These are phyloP conservation scores for Acrossocheilus wenchowensis DNA, from an alignment of 2,797 vertebrate species.

Conservation along the genomic window DNA sequence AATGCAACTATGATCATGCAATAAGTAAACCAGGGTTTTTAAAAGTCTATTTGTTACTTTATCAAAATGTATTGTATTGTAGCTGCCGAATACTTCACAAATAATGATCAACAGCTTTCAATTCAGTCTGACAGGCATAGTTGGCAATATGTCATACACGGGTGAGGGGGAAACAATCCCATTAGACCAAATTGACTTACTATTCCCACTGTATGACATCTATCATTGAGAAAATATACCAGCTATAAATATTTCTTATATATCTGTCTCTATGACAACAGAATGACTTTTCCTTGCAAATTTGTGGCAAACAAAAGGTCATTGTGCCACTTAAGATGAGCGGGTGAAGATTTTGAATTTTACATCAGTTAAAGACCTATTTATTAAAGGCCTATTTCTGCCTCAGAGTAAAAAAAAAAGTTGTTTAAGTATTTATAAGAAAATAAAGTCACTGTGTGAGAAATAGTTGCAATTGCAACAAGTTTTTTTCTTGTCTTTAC, in stretches of 20 bases:
- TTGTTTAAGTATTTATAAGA: neutral
- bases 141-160: neutral
- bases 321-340: slow-evolving; percentile 3
- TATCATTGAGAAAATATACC: slow-evolving; percentile 3
- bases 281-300: neutral
- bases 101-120: slow-evolving; percentile 7
- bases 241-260: neutral
- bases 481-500: neutral
- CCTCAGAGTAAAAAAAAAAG: neutral
- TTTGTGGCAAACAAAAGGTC: neutral
- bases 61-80: neutral
- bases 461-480: neutral
- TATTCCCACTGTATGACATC: neutral
- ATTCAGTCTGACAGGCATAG: neutral
- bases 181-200: neutral
- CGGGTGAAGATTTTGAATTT: slow-evolving; percentile 1
- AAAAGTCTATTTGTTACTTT: neutral
- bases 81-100: neutral
- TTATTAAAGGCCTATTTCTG: neutral
- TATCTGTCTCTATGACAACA: slow-evolving; percentile 11
- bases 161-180: slow-evolving; percentile 12
- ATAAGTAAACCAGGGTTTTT: neutral
- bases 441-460: neutral
- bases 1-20: neutral
- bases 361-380: neutral